Conservation (phyloP, 2,888 invertebrate genomes). For the Frankliniella fusca region DNA sequence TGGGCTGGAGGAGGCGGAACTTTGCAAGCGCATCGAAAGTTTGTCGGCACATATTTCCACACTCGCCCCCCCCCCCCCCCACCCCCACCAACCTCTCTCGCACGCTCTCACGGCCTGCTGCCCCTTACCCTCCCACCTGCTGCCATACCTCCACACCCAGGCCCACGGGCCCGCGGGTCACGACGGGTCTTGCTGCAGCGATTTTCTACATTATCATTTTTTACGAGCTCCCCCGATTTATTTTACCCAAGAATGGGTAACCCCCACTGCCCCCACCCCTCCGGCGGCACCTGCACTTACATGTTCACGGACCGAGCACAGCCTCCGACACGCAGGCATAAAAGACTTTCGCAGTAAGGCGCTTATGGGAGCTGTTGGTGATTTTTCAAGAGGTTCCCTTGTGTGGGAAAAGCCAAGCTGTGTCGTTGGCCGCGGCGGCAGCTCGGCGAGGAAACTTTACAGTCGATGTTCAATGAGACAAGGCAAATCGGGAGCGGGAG, state of each 20-base stretch:
- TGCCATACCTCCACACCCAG: neutral
- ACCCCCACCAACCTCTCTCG: neutral
- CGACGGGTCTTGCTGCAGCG: neutral
- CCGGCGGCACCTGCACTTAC: neutral
- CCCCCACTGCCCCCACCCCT: neutral
- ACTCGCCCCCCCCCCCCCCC: neutral
- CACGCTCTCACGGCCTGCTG: neutral
- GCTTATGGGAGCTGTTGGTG: too few species aligned
- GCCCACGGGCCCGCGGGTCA: neutral
- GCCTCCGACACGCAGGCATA: neutral
- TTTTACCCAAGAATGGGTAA: neutral
- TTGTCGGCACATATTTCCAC: conserved; percentile 22
- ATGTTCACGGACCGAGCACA: neutral
- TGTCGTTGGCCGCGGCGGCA: too few species aligned
- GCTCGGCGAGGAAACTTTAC: too few species aligned
- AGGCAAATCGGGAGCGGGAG: neutral
- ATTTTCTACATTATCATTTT: conserved; percentile 15
- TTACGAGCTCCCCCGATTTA: conserved; percentile 19
- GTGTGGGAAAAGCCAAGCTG: too few species aligned
- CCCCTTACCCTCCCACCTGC: neutral
- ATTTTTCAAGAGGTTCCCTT: too few species aligned
- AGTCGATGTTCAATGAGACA: neutral
- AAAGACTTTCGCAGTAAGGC: too few species aligned
- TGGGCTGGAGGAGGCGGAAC: neutral
- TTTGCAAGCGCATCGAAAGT: neutral